Percentiles rank a stretch among this genome's conserved stretches.
Conservation (phyloP, 2,797 vertebrate species). For the Mormyrops attenuatus region DNA sequence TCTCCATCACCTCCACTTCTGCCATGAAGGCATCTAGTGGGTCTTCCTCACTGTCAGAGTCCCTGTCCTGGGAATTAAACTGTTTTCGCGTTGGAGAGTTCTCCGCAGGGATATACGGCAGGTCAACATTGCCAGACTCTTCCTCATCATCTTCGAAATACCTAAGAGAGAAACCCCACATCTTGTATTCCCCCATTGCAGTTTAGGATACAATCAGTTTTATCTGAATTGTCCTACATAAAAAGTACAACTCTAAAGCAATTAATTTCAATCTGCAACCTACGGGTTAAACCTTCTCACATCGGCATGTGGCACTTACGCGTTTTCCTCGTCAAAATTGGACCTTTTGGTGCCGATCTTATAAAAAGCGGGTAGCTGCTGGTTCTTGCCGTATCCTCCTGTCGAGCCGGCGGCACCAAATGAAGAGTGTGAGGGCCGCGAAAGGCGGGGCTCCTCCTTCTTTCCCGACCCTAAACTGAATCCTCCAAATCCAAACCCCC, state of each 20-base stretch:
- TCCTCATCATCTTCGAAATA: slow-evolving; percentile 99
- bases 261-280: background rate
- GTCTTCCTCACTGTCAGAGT: slow-evolving; percentile 95
- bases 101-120: slow-evolving; percentile 96
- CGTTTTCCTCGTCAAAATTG: slow-evolving; percentile 97
- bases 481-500: slow-evolving; percentile 95
- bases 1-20: slow-evolving; percentile 83
- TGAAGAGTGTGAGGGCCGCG: slow-evolving; percentile 73
- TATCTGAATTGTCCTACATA: background rate
- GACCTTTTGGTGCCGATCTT: slow-evolving; percentile 95
- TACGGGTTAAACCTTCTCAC: background rate
- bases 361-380: slow-evolving; percentile 94
- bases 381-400: slow-evolving; percentile 74
- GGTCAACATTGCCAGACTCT: slow-evolving; percentile 80
- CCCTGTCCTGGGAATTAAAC: slow-evolving; percentile 71
- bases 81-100: slow-evolving; percentile 95
- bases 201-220: background rate
- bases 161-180: slow-evolving; percentile 47
- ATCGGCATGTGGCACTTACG: slow-evolving; percentile 66
- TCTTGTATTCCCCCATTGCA: background rate
- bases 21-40: slow-evolving; percentile 98
- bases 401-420: slow-evolving; percentile 69
- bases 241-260: background rate
- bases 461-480: slow-evolving; percentile 83
- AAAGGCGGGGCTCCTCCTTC: slow-evolving; percentile 80